Conservation (phyloP, 2,888 invertebrate species). For the Agrochola macilenta region DNA sequence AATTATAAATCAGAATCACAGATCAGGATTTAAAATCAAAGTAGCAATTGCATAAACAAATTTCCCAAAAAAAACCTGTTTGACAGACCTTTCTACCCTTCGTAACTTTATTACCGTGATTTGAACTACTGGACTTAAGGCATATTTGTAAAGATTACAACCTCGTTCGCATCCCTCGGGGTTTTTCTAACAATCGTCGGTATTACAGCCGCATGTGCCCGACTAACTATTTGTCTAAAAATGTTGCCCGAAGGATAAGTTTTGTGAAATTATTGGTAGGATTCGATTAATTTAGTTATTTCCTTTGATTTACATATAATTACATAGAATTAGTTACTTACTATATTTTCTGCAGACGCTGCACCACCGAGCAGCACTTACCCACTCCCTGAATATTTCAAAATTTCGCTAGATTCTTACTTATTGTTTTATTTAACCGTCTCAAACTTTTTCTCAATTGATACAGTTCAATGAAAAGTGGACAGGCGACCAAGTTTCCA, state of each 20-base stretch:
- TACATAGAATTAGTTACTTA: neutral
- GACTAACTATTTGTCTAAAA: neutral
- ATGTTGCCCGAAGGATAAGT: neutral
- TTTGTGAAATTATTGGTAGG: neutral
- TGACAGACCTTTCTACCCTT: neutral
- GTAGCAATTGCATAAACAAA: neutral
- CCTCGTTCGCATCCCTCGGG: neutral
- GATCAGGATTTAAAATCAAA: neutral
- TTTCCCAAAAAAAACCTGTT: neutral
- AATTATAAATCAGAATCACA: no score
- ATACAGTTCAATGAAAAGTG: slow-evolving; percentile 8
- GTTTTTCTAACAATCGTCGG: neutral
- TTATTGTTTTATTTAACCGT: no score
- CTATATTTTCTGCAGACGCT: neutral
- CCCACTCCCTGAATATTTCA: no score
- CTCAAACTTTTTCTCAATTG: neutral
- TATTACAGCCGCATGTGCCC: neutral
- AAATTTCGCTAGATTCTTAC: neutral
- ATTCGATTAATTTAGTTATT: no score
- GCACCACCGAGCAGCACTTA: neutral
- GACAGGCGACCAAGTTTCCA: neutral
- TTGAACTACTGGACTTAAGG: neutral
- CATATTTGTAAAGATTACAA: slow-evolving; percentile 3
- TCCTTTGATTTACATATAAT: no score
- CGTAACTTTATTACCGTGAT: neutral